phyloP scores from a whole-genome alignment of 2,113 vertebrate genomes.

The Elephas maximus region DNA sequence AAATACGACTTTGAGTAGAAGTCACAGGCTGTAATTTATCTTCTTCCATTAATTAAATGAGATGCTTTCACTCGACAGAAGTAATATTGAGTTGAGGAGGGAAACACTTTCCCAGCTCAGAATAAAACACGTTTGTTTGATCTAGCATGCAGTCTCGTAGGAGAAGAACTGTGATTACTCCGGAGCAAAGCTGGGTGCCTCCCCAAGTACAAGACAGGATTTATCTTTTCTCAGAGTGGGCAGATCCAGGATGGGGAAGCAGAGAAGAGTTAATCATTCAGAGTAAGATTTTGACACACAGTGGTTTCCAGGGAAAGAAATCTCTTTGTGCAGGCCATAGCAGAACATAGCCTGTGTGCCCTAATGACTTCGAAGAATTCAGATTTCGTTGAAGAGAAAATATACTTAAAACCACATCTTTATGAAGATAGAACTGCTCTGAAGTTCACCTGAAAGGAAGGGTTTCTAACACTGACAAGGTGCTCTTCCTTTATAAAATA shows the following conservation, averaged over 20 bases:
- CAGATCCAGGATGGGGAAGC: accelerated
- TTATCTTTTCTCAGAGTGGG: not conserved
- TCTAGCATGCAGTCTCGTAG: accelerated
- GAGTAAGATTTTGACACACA: not conserved
- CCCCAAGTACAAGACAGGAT: not conserved
- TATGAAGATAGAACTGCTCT: not conserved
- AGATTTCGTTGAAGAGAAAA: not conserved
- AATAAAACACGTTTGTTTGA: accelerated
- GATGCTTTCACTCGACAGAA: no score
- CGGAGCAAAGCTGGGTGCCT: accelerated
- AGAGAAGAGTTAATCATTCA: accelerated
- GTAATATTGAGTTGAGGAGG: accelerated
- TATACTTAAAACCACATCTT: not conserved
- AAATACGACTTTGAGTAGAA: slow-evolving; percentile 3
- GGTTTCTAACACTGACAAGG: not conserved
- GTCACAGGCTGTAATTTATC: not conserved
- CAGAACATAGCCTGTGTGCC: not conserved
- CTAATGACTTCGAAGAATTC: not conserved
- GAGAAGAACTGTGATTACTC: accelerated
- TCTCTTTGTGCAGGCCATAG: not conserved
- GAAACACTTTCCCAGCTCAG: accelerated
- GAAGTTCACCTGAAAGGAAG: not conserved
- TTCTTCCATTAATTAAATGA: not conserved
- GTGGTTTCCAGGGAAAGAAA: not conserved
- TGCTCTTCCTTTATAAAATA: not conserved